phyloP scores from a whole-genome alignment of 2,113 vertebrate genomes.

The Alethe castanea region DNA sequence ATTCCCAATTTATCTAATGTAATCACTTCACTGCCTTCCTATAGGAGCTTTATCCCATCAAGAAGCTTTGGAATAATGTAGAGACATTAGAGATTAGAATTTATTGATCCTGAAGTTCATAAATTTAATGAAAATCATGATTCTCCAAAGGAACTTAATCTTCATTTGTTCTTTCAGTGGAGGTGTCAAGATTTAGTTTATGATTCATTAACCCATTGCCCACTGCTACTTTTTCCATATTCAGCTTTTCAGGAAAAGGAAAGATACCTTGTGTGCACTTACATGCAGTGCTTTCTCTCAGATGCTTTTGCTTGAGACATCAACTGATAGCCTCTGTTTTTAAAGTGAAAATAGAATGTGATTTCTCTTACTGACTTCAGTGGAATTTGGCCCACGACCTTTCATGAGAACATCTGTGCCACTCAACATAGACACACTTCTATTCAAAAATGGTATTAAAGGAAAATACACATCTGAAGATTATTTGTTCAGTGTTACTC shows the following conservation, averaged over 20 bases:
- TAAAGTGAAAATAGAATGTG: background rate
- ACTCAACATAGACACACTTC: background rate
- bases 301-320: background rate
- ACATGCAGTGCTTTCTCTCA: background rate
- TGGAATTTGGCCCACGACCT: background rate
- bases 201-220: conserved; percentile 25
- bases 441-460: background rate
- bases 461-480: background rate
- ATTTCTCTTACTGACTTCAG: background rate
- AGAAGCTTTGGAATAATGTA: conserved; percentile 48
- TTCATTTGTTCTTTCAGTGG: conserved; percentile 25
- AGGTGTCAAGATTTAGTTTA: background rate
- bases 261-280: background rate
- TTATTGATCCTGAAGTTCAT: conserved; percentile 57
- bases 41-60: conserved; percentile 4
- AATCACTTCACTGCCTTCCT: conserved; percentile 34
- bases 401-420: background rate
- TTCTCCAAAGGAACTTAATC: conserved; percentile 1
- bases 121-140: conserved; percentile 51
- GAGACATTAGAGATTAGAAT: conserved; percentile 64
- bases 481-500: background rate
- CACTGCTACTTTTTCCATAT: background rate
- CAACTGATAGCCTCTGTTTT: background rate
- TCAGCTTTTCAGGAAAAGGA: background rate
- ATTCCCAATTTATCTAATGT: conserved; percentile 46